These are phyloP conservation scores for Chroicocephalus ridibundus DNA, from an alignment of 2,113 vertebrate genomes.

Conservation along the genomic window DNA sequence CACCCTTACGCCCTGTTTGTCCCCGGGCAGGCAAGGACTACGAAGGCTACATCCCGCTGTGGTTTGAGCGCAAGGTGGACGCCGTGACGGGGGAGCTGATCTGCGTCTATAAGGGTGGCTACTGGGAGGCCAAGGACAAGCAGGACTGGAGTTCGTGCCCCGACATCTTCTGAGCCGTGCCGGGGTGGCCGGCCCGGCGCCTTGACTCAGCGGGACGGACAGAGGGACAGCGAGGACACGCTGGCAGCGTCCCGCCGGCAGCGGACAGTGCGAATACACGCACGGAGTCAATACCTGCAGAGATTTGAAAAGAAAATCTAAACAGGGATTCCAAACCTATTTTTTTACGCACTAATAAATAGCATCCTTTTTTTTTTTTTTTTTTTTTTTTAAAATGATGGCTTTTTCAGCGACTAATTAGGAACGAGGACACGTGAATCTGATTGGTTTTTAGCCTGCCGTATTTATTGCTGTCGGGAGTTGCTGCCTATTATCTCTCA, in stretches of 20 bases:
- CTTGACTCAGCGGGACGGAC: accelerated
- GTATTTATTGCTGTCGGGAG: neutral
- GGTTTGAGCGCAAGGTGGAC: slow-evolving; percentile 92
- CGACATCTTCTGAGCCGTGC: slow-evolving; percentile 87
- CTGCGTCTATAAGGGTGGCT: slow-evolving; percentile 93
- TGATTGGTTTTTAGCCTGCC: neutral
- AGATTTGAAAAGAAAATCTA: neutral
- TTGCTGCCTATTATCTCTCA: neutral
- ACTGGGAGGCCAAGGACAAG: slow-evolving; percentile 94
- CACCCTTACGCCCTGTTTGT: accelerated
- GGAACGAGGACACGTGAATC: neutral
- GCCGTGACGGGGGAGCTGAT: slow-evolving; percentile 85
- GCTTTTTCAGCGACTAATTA: slow-evolving; percentile 1
- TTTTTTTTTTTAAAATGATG: neutral
- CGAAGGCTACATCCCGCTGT: slow-evolving; percentile 85
- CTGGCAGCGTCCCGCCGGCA: neutral
- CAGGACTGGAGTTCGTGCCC: slow-evolving; percentile 91
- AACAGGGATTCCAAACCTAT: slow-evolving; percentile 65
- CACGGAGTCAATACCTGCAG: neutral
- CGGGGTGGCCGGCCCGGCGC: accelerated
- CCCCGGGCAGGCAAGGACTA: slow-evolving; percentile 82
- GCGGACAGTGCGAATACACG: neutral
- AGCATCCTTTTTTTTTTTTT: neutral
- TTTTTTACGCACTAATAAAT: slow-evolving; percentile 68
- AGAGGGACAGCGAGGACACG: neutral